Conservation (phyloP, 2,888 invertebrate species). For the Zaprionus lineosus region DNA sequence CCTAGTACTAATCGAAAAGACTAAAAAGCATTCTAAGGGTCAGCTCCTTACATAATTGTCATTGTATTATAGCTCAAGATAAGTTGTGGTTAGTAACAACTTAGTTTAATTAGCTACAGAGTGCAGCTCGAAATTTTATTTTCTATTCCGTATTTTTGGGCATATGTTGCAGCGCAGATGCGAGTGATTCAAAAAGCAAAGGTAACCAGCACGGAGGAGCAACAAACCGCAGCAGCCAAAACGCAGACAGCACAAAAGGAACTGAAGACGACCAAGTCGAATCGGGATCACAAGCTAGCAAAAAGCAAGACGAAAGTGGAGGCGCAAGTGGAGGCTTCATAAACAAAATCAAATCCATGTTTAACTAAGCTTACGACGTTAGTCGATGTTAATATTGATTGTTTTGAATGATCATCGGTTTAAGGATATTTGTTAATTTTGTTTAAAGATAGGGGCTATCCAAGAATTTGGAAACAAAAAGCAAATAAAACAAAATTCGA, state of each 20-base stretch:
- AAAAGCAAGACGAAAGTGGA: conserved; percentile 16
- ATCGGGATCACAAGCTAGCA: conserved; percentile 16
- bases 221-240: conserved; percentile 8
- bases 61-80: too few species aligned
- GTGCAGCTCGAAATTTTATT: conserved; percentile 7
- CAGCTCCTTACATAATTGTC: too few species aligned
- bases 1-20: too few species aligned
- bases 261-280: conserved; percentile 15
- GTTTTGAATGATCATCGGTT: conserved; percentile 15
- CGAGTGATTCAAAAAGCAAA: conserved; percentile 31
- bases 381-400: conserved; percentile 47
- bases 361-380: conserved; percentile 53
- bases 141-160: conserved; percentile 3
- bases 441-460: conserved; percentile 26
- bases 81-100: too few species aligned
- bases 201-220: conserved; percentile 6
- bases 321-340: conserved; percentile 55
- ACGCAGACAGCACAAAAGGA: conserved; percentile 1
- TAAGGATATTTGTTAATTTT: conserved; percentile 21
- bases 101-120: too few species aligned
- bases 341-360: conserved; percentile 68
- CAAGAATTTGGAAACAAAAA: conserved; percentile 23
- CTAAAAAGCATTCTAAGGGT: too few species aligned
- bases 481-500: conserved; percentile 35
- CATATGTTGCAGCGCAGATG: conserved; percentile 64